A percentile compares a stretch with the other conserved stretches of the same genome.
Conservation (phyloP, 2,888 invertebrate genomes). For the Oxycera nigricornis region DNA sequence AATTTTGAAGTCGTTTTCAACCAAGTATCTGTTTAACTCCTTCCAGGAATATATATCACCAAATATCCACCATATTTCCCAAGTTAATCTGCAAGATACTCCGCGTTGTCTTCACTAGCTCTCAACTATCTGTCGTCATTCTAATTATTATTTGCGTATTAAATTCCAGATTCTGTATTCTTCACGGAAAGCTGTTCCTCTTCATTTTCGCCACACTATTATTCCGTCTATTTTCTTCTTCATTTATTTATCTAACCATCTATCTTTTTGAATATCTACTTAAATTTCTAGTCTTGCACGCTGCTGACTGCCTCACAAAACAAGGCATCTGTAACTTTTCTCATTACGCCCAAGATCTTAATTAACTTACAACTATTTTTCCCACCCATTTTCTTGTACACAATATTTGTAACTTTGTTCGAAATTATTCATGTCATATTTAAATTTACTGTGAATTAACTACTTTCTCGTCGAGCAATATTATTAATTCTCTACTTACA, state of each 20-base stretch:
- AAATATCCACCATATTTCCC: not conserved
- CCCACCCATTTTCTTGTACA: not conserved
- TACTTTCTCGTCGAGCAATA: too few species aligned
- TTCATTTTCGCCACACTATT: not conserved
- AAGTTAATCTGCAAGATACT: not conserved
- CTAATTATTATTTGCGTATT: slow-evolving; percentile 26
- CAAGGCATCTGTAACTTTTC: slow-evolving; percentile 20
- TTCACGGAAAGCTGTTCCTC: too few species aligned
- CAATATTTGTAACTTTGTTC: too few species aligned
- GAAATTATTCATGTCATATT: too few species aligned
- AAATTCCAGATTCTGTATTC: not conserved
- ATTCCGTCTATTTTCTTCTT: not conserved
- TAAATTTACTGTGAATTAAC: too few species aligned
- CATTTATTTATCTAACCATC: not conserved
- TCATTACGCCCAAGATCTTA: slow-evolving; percentile 30
- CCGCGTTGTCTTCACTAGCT: not conserved
- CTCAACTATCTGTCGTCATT: slow-evolving; percentile 1
- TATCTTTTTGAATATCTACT: not conserved
- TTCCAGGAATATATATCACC: too few species aligned
- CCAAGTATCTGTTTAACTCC: too few species aligned
- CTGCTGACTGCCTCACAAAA: not conserved
- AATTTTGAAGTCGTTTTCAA: too few species aligned
- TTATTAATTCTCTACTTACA: too few species aligned
- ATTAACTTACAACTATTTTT: slow-evolving; percentile 15
- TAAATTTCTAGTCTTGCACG: not conserved